Conservation (phyloP, 1,140 invertebrate species). For the Eueides isabella region DNA sequence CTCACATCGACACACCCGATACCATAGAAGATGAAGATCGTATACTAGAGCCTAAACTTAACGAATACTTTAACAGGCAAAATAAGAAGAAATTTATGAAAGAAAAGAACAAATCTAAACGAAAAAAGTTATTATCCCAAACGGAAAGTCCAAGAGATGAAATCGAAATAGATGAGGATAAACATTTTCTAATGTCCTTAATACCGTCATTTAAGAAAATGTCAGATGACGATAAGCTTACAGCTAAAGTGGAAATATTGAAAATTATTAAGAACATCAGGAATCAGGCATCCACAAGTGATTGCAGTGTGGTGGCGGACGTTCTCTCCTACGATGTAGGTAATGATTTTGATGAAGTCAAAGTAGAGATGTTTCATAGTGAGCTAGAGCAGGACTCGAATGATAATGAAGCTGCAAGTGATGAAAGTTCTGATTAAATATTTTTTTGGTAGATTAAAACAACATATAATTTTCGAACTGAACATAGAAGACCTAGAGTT, state of each 20-base stretch:
- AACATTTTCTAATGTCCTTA: slow-evolving; percentile 56
- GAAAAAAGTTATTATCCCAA: background rate
- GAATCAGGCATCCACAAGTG: background rate
- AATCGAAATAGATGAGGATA: slow-evolving; percentile 54
- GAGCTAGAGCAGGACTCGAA: slow-evolving; percentile 20
- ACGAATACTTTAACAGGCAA: slow-evolving; percentile 37
- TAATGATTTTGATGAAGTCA: slow-evolving; percentile 22
- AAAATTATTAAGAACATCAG: slow-evolving; percentile 44
- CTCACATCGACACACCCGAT: slow-evolving; percentile 35
- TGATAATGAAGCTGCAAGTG: slow-evolving; percentile 30
- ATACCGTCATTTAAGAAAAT: slow-evolving; percentile 54
- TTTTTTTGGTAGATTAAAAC: too few species aligned
- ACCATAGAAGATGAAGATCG: background rate
- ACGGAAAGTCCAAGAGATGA: slow-evolving; percentile 2
- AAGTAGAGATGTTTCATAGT: slow-evolving; percentile 33
- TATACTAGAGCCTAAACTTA: slow-evolving; percentile 30
- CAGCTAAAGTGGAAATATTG: slow-evolving; percentile 57
- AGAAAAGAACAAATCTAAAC: slow-evolving; percentile 10
- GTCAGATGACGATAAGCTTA: slow-evolving; percentile 54
- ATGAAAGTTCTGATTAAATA: slow-evolving; percentile 34
- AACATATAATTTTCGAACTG: too few species aligned
- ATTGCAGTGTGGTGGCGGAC: slow-evolving; percentile 16
- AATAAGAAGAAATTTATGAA: slow-evolving; percentile 19
- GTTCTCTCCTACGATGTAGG: slow-evolving; percentile 22
- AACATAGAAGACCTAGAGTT: too few species aligned